Evolutionary conservation across 2,797 vertebrate genomes (phyloP), one percentile per base, ranked within the genome.

Genomic region (Schizopygopsis pylzovi): DNA sequence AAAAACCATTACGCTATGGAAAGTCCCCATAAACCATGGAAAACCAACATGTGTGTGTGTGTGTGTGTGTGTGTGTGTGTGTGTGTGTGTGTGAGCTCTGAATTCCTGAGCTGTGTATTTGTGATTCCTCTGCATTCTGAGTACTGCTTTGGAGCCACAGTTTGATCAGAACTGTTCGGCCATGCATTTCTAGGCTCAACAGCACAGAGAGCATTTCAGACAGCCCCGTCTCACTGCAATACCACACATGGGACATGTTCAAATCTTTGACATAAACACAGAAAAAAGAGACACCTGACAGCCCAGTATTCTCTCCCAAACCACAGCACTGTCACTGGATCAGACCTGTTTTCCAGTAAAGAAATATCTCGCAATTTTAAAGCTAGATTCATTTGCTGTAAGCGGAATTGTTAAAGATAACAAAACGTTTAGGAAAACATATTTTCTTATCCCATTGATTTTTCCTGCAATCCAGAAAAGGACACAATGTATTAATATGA

Each of bases 261-360:
- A 87, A 87, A 91, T 90, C 87, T 91, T 88, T 68, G 89, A 90
- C 81, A 84, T 79, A 41, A 84, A 79, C 85, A 28, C 59, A 65
- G 59, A 80, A 86, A 86, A 89, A 85, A 87, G 75, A 90, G 90
- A 93, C 91, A 93, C 89, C 87, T 87, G 83, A 88, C 90, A 90
- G 54, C 61, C 65, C 8, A 65, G 15, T 59, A 61, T 61, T 75
- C 59, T 39, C 73, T 90, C 87, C 84, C 89, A 84, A 9, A 89
- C 47, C 82, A 89, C 90, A 89, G 68, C 76, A 49, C 67, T 90
- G 70, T 77, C 85, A 75, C 12, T 80, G 86, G 37, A 83, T 78
- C 85, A 47, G 65, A 85, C 45, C 37, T 41, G 41, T 63, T 83
- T 73, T 45, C 41, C 16, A 22, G 37, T 43, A 76, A 37, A 77